Evolutionary conservation across 1,140 invertebrate species (phyloP).

Genomic region (Aphaenogaster rudis): DNA sequence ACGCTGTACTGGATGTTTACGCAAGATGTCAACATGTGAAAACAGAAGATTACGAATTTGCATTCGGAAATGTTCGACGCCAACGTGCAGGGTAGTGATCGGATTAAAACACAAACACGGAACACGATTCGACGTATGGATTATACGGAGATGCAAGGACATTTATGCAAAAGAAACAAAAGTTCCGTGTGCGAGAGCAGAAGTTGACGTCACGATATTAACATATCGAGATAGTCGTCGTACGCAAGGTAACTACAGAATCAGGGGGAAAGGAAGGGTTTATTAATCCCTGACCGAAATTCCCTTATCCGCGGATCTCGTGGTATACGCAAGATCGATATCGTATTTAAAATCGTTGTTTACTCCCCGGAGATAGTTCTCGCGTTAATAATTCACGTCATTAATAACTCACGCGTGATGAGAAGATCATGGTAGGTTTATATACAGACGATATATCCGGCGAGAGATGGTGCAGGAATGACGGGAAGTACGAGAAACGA

Average conservation of each 20-base stretch:
- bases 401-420: slow-evolving; percentile 42
- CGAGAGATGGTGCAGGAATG: not conserved
- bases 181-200: not conserved
- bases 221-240: slow-evolving; percentile 13
- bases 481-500: slow-evolving; percentile 35
- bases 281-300: slow-evolving; percentile 32
- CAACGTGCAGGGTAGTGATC: not conserved
- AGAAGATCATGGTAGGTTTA: slow-evolving; percentile 7
- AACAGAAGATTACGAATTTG: slow-evolving; percentile 57
- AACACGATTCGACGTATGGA: slow-evolving; percentile 43
- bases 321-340: not conserved
- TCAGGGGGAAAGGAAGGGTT: not conserved
- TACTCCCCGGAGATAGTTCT: not conserved
- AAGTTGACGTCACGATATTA: slow-evolving; percentile 37
- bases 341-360: slow-evolving; percentile 35
- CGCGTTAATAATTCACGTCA: slow-evolving; percentile 32
- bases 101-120: slow-evolving; percentile 42
- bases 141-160: not conserved
- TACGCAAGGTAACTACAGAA: not conserved
- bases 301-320: not conserved
- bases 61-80: slow-evolving; percentile 35
- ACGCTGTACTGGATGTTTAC: slow-evolving; percentile 16
- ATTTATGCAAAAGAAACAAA: slow-evolving; percentile 20
- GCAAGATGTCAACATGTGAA: slow-evolving; percentile 46
- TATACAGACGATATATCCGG: not conserved